These are phyloP conservation scores for Drosophila crucigera DNA, from an alignment of 2,888 invertebrate genomes.

Conservation along the genomic window DNA sequence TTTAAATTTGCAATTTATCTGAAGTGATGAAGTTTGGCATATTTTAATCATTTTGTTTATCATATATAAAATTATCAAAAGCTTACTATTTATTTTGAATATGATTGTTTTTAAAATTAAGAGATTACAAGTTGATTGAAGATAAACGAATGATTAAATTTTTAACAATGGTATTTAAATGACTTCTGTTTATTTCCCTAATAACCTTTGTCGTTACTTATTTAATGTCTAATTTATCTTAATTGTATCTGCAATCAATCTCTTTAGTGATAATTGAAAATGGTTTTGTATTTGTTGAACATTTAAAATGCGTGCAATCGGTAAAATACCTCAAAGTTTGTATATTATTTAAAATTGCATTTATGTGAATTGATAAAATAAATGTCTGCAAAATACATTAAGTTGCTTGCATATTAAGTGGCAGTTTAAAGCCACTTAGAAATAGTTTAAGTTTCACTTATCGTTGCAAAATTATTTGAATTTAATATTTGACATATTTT, in stretches of 20 bases:
- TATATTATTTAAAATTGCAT: not conserved
- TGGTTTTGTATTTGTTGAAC: not conserved
- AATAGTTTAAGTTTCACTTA: not conserved
- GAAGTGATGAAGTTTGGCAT: not conserved
- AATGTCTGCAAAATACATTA: not conserved
- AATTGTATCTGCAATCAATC: not conserved
- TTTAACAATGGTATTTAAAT: too few relatives aligned
- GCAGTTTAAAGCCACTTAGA: not conserved
- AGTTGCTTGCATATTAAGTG: not conserved
- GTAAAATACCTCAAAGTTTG: fast-evolving
- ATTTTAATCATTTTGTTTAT: not conserved
- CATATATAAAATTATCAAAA: not conserved
- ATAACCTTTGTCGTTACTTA: too few relatives aligned
- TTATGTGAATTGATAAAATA: not conserved
- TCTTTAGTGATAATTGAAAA: not conserved
- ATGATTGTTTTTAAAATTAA: not conserved
- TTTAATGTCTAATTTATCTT: too few relatives aligned
- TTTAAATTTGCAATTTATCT: not conserved
- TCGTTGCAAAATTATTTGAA: not conserved
- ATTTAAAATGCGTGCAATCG: not conserved
- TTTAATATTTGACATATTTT: not conserved
- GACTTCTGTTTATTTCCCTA: too few relatives aligned
- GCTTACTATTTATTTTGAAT: not conserved
- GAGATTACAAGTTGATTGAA: not conserved
- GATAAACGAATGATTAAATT: not conserved